Evolutionary conservation across 1,140 invertebrate species (phyloP), one percentile per base, ranked within the genome.

Genomic region (Neodiprion pinetum): DNA sequence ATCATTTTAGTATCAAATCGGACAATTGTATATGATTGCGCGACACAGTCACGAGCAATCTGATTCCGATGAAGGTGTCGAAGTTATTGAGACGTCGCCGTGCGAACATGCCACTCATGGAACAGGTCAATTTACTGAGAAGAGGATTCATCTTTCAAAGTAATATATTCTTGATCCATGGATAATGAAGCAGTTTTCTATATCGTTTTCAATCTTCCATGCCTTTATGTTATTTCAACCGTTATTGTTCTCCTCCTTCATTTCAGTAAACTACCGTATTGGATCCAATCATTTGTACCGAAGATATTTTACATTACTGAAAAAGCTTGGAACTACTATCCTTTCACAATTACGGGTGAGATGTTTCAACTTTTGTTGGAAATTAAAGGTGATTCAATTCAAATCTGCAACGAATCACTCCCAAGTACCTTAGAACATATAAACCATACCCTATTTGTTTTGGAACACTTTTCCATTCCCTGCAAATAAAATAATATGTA

Each of bases 281-380:
- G 96, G 96, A 90, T 97, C 75, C 95, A 96, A 85, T 93, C 95
- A 11, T 85, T 97, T 53, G 93, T 96, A 84, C 96, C 96, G 75
- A 93, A 93, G 87, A 93, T 98, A 86, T 98, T 98, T 89, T 98
- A 97, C 87, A 91, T 98, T 0, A 97, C 94, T 76, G 96, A 98
- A 88, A 97, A 97, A 84, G 95, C 96, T 14, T 98, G 96, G 96
- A 98, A 98, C 87, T 97, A 96, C 89, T 98, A 97, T 90, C 96
- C 96, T 67, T 97, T 93, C 84, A 98, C 96, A 49, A 93, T 96
- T 67, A 97, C 96, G 91, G 95, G 94, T 94, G 90, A 81, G 75
- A 74, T 48, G 67, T 67, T 73, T 72, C 50, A 66, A 72, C 72
- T n/a, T 74, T 65, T 75, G 74, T 70, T 48, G 70, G 67, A 61